Percentiles rank a stretch among this genome's conserved stretches.
These are phyloP conservation scores for Malurus splendens DNA, from an alignment of 2,797 vertebrate species.

Conservation along the genomic window DNA sequence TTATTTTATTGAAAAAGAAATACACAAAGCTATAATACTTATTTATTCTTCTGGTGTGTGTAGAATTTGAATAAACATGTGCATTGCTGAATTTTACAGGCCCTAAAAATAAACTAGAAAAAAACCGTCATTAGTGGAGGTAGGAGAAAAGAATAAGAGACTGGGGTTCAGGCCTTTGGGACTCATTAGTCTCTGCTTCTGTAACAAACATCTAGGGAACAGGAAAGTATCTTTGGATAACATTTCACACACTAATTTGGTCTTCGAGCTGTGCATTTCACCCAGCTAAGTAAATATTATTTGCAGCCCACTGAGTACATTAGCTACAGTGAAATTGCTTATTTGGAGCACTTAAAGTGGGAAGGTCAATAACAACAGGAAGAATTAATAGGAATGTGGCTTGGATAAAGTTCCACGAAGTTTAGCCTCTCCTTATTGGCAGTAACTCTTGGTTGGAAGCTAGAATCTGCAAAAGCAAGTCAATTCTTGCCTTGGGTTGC, in stretches of 20 bases:
- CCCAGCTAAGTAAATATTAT: conserved; percentile 31
- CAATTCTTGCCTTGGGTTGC: conserved; percentile 39
- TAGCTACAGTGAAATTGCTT: background rate
- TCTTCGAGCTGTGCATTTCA: conserved; percentile 6
- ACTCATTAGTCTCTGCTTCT: conserved; percentile 36
- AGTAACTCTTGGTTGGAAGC: background rate
- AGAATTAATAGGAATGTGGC: background rate
- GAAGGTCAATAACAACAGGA: background rate
- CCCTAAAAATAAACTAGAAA: background rate
- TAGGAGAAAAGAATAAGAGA: background rate
- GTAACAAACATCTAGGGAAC: background rate
- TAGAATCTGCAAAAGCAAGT: conserved; percentile 14
- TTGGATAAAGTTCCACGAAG: background rate
- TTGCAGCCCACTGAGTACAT: background rate
- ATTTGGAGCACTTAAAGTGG: background rate
- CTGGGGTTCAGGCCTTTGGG: background rate
- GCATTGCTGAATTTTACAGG: background rate
- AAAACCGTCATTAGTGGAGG: background rate
- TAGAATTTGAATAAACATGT: background rate
- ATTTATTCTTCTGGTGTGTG: background rate
- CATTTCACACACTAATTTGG: background rate
- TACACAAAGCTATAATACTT: background rate
- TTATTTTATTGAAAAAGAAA: background rate
- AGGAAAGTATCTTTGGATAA: background rate
- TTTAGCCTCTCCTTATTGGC: background rate